These are phyloP conservation scores for Aromia moschata DNA, from an alignment of 2,888 invertebrate species.

Conservation along the genomic window DNA sequence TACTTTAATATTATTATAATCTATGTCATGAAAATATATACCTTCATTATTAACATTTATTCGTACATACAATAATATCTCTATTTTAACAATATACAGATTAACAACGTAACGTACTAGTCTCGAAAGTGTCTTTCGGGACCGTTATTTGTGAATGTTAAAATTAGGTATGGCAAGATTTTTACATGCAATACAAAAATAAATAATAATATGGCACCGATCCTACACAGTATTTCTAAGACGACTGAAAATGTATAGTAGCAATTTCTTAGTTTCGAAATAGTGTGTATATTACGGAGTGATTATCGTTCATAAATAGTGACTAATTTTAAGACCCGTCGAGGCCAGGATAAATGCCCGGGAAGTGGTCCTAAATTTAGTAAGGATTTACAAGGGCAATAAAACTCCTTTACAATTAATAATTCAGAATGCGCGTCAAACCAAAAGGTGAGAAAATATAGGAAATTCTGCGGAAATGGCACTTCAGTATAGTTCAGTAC, in stretches of 20 bases:
- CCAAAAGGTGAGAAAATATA: no score
- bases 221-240: conserved; percentile 25
- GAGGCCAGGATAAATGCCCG: conserved; percentile 16
- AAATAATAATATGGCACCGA: conserved; percentile 49
- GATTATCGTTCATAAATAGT: conserved; percentile 18
- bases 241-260: neutral
- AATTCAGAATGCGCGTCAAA: neutral
- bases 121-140: conserved; percentile 29
- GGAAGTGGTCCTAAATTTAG: conserved; percentile 14
- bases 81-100: conserved; percentile 41
- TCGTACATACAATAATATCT: conserved; percentile 46
- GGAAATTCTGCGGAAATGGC: no score
- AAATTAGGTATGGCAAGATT: conserved; percentile 46
- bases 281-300: conserved; percentile 17
- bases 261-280: conserved; percentile 8
- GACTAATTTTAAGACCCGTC: conserved; percentile 20
- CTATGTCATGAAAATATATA: conserved; percentile 44
- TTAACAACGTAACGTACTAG: conserved; percentile 38
- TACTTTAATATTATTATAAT: conserved; percentile 33
- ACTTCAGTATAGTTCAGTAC: no score
- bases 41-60: conserved; percentile 44
- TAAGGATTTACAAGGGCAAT: conserved; percentile 14
- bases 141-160: conserved; percentile 26
- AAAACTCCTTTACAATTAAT: neutral
- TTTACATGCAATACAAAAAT: conserved; percentile 37